phyloP scores from a whole-genome alignment of 2,113 vertebrate genomes.

The Cyphomyrus plagiostoma region DNA sequence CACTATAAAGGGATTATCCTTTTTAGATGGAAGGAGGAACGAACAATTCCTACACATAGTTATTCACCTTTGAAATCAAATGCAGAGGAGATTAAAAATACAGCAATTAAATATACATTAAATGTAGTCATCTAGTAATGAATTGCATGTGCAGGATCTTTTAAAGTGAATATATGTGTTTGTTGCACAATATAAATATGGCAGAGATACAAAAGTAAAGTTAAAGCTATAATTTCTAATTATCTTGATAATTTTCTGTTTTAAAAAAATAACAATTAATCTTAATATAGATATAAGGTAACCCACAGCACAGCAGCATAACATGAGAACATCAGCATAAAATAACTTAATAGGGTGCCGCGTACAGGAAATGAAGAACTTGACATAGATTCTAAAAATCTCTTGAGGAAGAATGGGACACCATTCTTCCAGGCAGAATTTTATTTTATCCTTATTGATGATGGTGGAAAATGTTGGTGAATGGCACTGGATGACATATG shows the following conservation, averaged over 20 bases:
- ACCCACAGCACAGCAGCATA: neutral
- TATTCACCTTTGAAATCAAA: constrained; percentile 58
- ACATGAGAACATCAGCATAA: neutral
- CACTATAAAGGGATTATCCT: constrained; percentile 43
- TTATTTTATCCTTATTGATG: neutral
- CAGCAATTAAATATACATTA: neutral
- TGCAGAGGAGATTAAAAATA: constrained; percentile 63
- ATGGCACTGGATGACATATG: neutral
- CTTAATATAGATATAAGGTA: neutral
- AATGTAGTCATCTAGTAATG: neutral
- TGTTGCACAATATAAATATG: neutral
- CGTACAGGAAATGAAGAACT: neutral
- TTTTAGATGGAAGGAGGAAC: constrained; percentile 67
- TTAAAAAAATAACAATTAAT: neutral
- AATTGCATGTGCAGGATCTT: neutral
- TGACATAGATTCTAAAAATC: neutral
- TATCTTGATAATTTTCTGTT: neutral
- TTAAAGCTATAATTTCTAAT: neutral
- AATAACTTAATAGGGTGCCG: neutral
- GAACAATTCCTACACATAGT: constrained; percentile 64
- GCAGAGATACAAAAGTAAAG: neutral
- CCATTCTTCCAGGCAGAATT: neutral
- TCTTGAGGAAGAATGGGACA: neutral
- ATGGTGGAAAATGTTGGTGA: neutral
- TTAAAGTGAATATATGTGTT: neutral